Evolutionary conservation across 2,888 invertebrate genomes (phyloP).

Genomic region (Tigriopus californicus): DNA sequence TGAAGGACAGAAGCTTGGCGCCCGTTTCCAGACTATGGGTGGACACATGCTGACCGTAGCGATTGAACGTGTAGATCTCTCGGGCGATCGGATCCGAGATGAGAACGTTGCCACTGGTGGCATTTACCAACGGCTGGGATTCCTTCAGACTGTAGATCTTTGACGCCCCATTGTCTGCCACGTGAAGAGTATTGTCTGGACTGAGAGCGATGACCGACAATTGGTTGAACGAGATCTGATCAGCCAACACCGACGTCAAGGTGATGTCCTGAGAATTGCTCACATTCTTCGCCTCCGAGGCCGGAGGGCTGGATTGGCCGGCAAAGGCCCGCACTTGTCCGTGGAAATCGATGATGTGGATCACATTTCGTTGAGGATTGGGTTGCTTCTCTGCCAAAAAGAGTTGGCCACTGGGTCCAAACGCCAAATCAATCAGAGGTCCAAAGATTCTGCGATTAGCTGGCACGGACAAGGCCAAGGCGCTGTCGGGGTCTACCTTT

Average conservation of each 20-base stretch:
- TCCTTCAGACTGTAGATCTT: neutral
- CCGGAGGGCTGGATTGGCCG: neutral
- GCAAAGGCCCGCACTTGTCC: conserved; percentile 30
- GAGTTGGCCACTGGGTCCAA: conserved; percentile 74
- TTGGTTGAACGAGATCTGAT: neutral
- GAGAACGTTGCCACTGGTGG: neutral
- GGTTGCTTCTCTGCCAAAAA: conserved; percentile 58
- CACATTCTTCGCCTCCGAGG: neutral
- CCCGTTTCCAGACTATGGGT: conserved; percentile 89
- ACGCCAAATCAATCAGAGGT: conserved; percentile 39
- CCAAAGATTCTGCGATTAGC: neutral
- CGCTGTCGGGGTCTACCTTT: neutral
- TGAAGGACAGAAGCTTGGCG: conserved; percentile 75
- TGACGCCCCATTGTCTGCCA: neutral
- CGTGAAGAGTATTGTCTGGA: neutral
- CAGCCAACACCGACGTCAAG: neutral
- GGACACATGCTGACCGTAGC: conserved; percentile 82
- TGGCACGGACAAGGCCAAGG: neutral
- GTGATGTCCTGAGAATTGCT: neutral
- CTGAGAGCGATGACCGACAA: neutral
- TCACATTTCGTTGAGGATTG: conserved; percentile 26
- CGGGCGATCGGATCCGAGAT: conserved; percentile 39
- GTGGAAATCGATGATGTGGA: conserved; percentile 56
- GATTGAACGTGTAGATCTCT: conserved; percentile 78
- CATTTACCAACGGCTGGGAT: neutral